Evolutionary conservation across 35 echinoderm and acorn worm genomes (phyloP).

Genomic region (Apostichopus californicus): DNA sequence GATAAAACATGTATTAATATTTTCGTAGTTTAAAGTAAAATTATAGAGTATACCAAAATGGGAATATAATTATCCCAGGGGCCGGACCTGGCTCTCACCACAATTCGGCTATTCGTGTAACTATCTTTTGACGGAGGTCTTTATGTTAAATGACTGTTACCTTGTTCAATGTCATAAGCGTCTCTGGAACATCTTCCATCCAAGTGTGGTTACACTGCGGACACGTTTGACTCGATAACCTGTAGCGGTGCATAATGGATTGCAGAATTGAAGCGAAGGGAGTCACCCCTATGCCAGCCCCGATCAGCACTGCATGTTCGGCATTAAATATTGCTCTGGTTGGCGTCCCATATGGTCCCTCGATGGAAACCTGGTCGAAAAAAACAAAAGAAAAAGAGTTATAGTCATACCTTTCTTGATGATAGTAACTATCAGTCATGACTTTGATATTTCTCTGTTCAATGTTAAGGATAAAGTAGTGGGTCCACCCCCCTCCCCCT

Average conservation of each 20-base stretch:
- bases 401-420: too few relatives aligned
- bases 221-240: constrained; percentile 50
- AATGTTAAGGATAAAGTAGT: too few relatives aligned
- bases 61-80: too few relatives aligned
- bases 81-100: too few relatives aligned
- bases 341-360: constrained; percentile 86
- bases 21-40: too few relatives aligned
- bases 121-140: too few relatives aligned
- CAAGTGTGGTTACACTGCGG: constrained; percentile 81
- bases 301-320: constrained; percentile 84
- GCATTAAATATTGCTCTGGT: constrained; percentile 71
- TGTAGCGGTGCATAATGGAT: constrained; percentile 73
- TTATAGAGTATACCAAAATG: too few relatives aligned
- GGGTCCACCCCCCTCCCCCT: too few relatives aligned
- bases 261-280: constrained; percentile 89
- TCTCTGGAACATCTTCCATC: constrained; percentile 58
- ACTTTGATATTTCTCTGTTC: too few relatives aligned
- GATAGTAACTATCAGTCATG: too few relatives aligned
- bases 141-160: constrained; percentile 18
- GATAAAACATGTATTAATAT: too few relatives aligned
- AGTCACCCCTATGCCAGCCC: constrained; percentile 87
- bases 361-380: constrained; percentile 51
- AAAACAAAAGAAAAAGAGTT: not conserved
- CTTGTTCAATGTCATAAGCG: constrained; percentile 77
- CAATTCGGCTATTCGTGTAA: too few relatives aligned